These are phyloP conservation scores for Sandelia bainsii DNA, from an alignment of 2,797 vertebrate species.

Conservation along the genomic window DNA sequence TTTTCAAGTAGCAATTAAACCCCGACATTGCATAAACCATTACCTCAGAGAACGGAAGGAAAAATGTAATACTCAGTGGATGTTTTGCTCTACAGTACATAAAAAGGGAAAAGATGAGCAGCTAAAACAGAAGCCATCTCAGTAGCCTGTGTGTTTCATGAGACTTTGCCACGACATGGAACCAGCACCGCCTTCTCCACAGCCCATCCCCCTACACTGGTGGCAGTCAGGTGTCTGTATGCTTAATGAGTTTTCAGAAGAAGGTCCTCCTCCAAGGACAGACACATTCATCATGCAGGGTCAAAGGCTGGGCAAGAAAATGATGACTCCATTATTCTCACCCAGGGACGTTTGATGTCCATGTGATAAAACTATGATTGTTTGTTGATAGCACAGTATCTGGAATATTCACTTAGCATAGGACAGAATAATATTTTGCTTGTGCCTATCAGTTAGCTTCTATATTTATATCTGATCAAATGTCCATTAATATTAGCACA, in stretches of 20 bases:
- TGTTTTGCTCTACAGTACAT: conserved; percentile 7
- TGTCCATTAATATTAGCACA: background rate
- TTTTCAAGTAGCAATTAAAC: conserved; percentile 25
- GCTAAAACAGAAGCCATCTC: conserved; percentile 5
- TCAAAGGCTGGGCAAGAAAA: conserved; percentile 63
- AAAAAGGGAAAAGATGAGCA: conserved; percentile 26
- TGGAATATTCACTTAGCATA: background rate
- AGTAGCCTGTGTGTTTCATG: conserved; percentile 18
- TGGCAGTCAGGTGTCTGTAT: conserved; percentile 63
- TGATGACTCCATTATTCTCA: conserved; percentile 72
- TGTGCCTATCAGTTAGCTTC: background rate
- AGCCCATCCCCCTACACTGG: conserved; percentile 64
- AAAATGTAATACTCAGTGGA: background rate
- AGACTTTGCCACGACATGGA: conserved; percentile 54
- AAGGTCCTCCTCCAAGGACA: conserved; percentile 53
- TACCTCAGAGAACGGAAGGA: conserved; percentile 24
- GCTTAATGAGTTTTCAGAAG: conserved; percentile 63
- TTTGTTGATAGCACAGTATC: background rate
- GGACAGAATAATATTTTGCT: conserved; percentile 10
- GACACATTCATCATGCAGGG: conserved; percentile 75
- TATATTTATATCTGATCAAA: background rate
- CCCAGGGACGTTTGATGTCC: conserved; percentile 1
- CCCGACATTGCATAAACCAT: conserved; percentile 22
- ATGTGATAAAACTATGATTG: conserved; percentile 26
- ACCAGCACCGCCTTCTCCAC: conserved; percentile 25